Conservation (phyloP, 2,888 invertebrate species). For the Macaria notata region DNA sequence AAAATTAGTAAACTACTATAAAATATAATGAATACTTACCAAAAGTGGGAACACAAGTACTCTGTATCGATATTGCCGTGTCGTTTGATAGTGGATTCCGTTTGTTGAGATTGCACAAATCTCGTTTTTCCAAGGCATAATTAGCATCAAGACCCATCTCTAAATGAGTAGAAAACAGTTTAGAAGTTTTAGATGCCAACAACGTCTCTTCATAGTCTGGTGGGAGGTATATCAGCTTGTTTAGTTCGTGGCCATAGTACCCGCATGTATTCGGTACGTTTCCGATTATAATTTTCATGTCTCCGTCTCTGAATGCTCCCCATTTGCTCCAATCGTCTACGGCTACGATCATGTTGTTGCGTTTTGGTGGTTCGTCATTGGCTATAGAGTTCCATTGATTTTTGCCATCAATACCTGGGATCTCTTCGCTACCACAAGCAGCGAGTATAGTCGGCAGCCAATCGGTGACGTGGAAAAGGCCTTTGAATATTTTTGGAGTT, state of each 20-base stretch:
- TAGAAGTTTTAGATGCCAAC: conserved; percentile 42
- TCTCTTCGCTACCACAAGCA: conserved; percentile 47
- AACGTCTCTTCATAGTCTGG: conserved; percentile 46
- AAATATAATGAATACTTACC: conserved; percentile 33
- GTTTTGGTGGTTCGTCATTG: conserved; percentile 54
- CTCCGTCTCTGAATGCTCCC: conserved; percentile 52
- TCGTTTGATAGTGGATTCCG: conserved; percentile 8
- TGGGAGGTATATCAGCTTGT: conserved; percentile 31
- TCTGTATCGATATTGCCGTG: conserved; percentile 6
- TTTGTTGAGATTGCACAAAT: conserved; percentile 18
- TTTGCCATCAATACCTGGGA: conserved; percentile 79
- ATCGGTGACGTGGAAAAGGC: conserved; percentile 88
- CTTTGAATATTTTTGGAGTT: conserved; percentile 77
- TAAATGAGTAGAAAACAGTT: conserved; percentile 47
- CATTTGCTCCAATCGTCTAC: conserved; percentile 70
- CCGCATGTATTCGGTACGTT: conserved; percentile 38
- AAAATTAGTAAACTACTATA: too few relatives aligned
- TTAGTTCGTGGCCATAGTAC: conserved; percentile 43
- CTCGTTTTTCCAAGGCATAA: conserved; percentile 37
- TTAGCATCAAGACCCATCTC: conserved; percentile 39
- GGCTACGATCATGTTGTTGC: conserved; percentile 77
- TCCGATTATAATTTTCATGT: conserved; percentile 54
- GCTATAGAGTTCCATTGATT: conserved; percentile 84
- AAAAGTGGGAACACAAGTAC: conserved; percentile 48
- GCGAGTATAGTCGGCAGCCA: conserved; percentile 87